A percentile compares a stretch with the other conserved stretches of the same genome.
Conservation (phyloP, 2,797 vertebrate species). For the Sternotherus odoratus region DNA sequence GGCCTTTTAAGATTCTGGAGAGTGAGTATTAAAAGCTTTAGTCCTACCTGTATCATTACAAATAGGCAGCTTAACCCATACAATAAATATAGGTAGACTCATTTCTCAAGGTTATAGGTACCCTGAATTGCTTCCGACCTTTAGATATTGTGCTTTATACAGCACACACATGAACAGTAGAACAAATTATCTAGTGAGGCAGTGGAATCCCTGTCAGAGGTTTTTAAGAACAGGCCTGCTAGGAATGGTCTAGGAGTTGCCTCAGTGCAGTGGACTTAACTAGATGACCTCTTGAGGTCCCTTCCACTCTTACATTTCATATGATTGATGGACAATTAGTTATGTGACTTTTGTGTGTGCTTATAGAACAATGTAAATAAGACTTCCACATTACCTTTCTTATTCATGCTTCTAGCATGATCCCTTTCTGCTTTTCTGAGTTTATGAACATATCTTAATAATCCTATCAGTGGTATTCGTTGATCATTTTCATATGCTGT, state of each 20-base stretch:
- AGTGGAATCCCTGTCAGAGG: background rate
- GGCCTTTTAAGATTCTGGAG: background rate
- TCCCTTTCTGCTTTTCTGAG: conserved; percentile 83
- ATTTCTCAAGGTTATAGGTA: background rate
- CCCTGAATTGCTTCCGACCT: background rate
- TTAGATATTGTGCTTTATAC: background rate
- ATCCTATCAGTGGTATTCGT: conserved; percentile 86
- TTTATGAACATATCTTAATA: conserved; percentile 85
- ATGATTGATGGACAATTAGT: background rate
- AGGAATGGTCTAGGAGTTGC: background rate
- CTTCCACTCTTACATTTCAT: background rate
- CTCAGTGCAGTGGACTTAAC: background rate
- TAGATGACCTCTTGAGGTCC: background rate
- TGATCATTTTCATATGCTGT: conserved; percentile 89
- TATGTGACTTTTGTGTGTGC: background rate
- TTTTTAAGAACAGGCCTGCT: background rate
- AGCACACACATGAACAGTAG: background rate
- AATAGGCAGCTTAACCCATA: background rate
- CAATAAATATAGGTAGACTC: background rate
- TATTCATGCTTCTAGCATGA: conserved; percentile 63
- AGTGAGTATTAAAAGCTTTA: background rate
- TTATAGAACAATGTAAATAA: background rate
- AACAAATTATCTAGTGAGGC: background rate
- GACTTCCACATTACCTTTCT: conserved; percentile 56
- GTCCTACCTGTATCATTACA: background rate